These are phyloP conservation scores for Notolabrus celidotus DNA, from an alignment of 2,797 vertebrate species.

Conservation along the genomic window DNA sequence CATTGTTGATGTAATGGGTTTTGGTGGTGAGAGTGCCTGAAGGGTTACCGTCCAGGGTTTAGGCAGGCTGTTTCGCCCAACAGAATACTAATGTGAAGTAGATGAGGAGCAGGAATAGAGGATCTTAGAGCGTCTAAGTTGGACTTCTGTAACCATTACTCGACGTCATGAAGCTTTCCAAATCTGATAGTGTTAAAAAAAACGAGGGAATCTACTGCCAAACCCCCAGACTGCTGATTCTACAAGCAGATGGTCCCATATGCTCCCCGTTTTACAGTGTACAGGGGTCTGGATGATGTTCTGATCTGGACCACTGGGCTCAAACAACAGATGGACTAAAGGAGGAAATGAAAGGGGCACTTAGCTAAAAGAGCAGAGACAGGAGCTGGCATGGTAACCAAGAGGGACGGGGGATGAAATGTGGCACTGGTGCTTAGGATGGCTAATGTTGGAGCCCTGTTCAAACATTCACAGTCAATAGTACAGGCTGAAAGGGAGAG, in stretches of 20 bases:
- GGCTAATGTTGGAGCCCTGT: background rate
- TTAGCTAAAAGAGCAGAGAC: conserved; percentile 39
- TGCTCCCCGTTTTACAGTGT: conserved; percentile 31
- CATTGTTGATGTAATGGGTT: conserved; percentile 69
- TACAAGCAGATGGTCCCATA: conserved; percentile 44
- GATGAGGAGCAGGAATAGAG: conserved; percentile 21
- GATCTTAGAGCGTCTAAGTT: conserved; percentile 3
- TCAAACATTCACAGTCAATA: background rate
- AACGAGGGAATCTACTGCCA: conserved; percentile 12
- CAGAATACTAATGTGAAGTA: conserved; percentile 71
- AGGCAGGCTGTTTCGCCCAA: conserved; percentile 31
- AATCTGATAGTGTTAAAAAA: conserved; percentile 23
- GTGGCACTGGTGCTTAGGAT: conserved; percentile 31
- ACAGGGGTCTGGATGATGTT: conserved; percentile 9
- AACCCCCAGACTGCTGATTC: conserved; percentile 37
- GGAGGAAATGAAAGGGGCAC: conserved; percentile 53
- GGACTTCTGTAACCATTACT: background rate
- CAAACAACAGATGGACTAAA: conserved; percentile 54
- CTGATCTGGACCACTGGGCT: conserved; percentile 49
- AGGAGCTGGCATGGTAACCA: conserved; percentile 51
- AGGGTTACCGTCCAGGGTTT: conserved; percentile 57
- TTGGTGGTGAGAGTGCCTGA: conserved; percentile 46
- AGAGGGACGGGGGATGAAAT: no score
- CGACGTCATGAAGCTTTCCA: conserved; percentile 16
- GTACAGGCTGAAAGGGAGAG: background rate